phyloP scores from a whole-genome alignment of 2,113 vertebrate species.

The Protobothrops mucrosquamatus region DNA sequence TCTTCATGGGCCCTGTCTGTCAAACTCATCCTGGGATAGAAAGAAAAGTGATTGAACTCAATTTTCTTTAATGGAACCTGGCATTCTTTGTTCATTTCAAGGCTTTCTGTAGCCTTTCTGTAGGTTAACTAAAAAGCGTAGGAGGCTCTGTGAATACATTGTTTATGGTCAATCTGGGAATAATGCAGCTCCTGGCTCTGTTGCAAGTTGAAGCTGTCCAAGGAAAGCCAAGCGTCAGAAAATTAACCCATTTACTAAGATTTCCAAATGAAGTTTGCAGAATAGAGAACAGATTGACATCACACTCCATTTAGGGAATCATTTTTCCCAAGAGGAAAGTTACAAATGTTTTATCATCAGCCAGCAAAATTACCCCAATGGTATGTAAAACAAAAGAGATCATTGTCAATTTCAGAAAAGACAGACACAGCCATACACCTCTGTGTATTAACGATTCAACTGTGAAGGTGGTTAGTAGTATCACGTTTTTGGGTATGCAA shows the following conservation, averaged over 20 bases:
- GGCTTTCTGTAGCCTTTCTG: not conserved
- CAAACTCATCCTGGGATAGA: not conserved
- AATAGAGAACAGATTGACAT: not conserved
- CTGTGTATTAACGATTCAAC: too few relatives aligned
- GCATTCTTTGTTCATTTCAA: not conserved
- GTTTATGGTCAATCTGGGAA: too few relatives aligned
- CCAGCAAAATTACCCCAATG: not conserved
- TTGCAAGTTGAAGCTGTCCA: too few relatives aligned
- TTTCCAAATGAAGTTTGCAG: not conserved
- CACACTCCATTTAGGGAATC: not conserved
- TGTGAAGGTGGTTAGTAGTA: too few relatives aligned
- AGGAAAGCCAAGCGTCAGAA: not conserved
- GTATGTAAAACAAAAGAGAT: not conserved
- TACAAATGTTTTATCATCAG: not conserved
- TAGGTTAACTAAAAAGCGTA: not conserved
- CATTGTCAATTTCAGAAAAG: not conserved
- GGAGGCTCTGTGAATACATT: not conserved
- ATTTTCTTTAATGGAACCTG: not conserved
- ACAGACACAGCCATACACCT: not conserved
- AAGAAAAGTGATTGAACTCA: not conserved
- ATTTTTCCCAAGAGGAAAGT: not conserved
- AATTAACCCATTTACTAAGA: not conserved
- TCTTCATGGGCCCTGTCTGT: too few relatives aligned
- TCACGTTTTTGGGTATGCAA: too few relatives aligned
- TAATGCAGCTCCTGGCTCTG: not conserved